These are phyloP conservation scores for Tenebrio molitor DNA, from an alignment of 1,140 invertebrate genomes.

Conservation along the genomic window DNA sequence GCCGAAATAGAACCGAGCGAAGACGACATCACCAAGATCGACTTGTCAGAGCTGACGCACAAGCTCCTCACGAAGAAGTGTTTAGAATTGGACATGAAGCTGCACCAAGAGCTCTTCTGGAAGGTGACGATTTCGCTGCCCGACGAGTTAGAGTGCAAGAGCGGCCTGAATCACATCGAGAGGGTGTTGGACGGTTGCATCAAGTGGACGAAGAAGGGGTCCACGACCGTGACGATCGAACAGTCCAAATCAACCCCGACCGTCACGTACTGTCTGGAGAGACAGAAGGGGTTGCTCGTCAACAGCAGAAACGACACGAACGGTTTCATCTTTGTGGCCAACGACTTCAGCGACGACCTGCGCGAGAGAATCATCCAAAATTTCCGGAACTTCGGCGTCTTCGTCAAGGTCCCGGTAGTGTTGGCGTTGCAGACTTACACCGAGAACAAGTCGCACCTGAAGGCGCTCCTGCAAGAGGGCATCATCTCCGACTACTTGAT, in stretches of 20 bases:
- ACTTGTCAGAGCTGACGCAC: constrained; percentile 68
- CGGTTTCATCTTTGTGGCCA: constrained; percentile 60
- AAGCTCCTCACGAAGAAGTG: constrained; percentile 67
- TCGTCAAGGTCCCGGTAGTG: constrained; percentile 57
- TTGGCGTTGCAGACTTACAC: constrained; percentile 56
- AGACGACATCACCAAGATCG: constrained; percentile 65
- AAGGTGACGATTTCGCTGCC: constrained; percentile 77
- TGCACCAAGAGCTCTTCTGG: constrained; percentile 74
- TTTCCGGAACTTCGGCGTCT: constrained; percentile 57
- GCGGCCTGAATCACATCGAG: constrained; percentile 56
- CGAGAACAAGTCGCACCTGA: constrained; percentile 45
- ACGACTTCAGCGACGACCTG: constrained; percentile 53
- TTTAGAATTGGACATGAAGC: constrained; percentile 67
- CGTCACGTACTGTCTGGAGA: constrained; percentile 56
- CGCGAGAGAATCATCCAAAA: constrained; percentile 54
- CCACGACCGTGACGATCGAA: constrained; percentile 47
- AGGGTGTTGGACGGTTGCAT: constrained; percentile 66
- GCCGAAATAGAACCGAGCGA: constrained; percentile 65
- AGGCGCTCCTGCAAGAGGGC: constrained; percentile 48
- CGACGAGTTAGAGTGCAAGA: constrained; percentile 61
- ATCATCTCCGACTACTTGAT: constrained; percentile 57
- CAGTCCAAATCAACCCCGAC: constrained; percentile 52
- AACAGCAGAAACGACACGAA: constrained; percentile 52
- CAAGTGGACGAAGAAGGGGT: constrained; percentile 53
- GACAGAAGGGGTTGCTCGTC: constrained; percentile 50